These are phyloP conservation scores for Ochropleura plecta DNA, from an alignment of 2,888 invertebrate species.

Conservation along the genomic window DNA sequence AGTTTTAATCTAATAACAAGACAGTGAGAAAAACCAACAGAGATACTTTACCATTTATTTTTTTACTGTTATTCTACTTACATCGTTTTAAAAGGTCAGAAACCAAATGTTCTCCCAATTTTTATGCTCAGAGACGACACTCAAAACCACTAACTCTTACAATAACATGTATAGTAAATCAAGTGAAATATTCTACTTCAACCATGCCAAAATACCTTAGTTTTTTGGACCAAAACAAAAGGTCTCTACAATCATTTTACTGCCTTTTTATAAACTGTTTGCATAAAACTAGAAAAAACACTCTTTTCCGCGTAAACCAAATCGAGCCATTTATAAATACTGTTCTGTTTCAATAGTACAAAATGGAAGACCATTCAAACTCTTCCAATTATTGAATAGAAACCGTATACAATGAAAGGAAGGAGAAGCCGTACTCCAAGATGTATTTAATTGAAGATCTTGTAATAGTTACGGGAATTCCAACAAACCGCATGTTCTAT, in stretches of 20 bases:
- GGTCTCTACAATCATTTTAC: not conserved
- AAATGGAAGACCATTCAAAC: conserved; percentile 37
- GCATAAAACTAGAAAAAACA: not conserved
- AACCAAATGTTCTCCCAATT: too few relatives aligned
- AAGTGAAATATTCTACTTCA: not conserved
- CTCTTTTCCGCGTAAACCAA: conserved; percentile 1
- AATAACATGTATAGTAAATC: too few relatives aligned
- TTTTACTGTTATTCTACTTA: too few relatives aligned
- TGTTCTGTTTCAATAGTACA: conserved; percentile 29
- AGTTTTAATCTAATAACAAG: not conserved
- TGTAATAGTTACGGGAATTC: conserved; percentile 9
- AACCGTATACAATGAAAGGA: conserved; percentile 35
- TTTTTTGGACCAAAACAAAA: not conserved
- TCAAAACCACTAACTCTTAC: too few relatives aligned
- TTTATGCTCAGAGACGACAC: too few relatives aligned
- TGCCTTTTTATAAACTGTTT: conserved; percentile 15
- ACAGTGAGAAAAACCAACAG: not conserved
- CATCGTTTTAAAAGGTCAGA: too few relatives aligned
- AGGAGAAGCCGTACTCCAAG: conserved; percentile 27
- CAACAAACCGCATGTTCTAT: conserved; percentile 22
- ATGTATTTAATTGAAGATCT: conserved; percentile 45
- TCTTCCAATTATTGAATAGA: conserved; percentile 34
- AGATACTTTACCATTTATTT: not conserved
- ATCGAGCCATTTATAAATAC: conserved; percentile 33
- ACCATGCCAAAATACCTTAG: not conserved